Evolutionary conservation across 1,140 invertebrate species (phyloP).

Genomic region (silkworm (Bombyx mori)): ASM3026992v2 NC_085117.1:12832001-12832500

Average conservation of each 20-base stretch:
- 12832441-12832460: constrained; percentile 44
- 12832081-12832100: constrained; percentile 78
- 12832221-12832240: constrained; percentile 72
- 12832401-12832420: constrained; percentile 38
- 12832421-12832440: constrained; percentile 42
- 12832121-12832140: constrained; percentile 73
- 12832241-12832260: constrained; percentile 67
- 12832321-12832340: constrained; percentile 65
- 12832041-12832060: constrained; percentile 74
- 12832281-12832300: constrained; percentile 69
- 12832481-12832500: constrained; percentile 26
- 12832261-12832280: constrained; percentile 75
- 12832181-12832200: constrained; percentile 46
- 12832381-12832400: constrained; percentile 26
- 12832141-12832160: constrained; percentile 72
- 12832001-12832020: constrained; percentile 72
- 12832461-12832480: constrained; percentile 54
- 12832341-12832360: constrained; percentile 57
- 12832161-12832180: constrained; percentile 36
- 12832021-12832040: constrained; percentile 73
- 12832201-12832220: constrained; percentile 73
- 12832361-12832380: constrained; percentile 36
- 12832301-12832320: constrained; percentile 40
- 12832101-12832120: constrained; percentile 71
- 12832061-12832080: constrained; percentile 79